A percentile compares a stretch with the other conserved stretches of the same genome.
These are phyloP conservation scores for Anneissia japonica DNA, from an alignment of 35 echinoderm and acorn worm species.

Conservation along the genomic window DNA sequence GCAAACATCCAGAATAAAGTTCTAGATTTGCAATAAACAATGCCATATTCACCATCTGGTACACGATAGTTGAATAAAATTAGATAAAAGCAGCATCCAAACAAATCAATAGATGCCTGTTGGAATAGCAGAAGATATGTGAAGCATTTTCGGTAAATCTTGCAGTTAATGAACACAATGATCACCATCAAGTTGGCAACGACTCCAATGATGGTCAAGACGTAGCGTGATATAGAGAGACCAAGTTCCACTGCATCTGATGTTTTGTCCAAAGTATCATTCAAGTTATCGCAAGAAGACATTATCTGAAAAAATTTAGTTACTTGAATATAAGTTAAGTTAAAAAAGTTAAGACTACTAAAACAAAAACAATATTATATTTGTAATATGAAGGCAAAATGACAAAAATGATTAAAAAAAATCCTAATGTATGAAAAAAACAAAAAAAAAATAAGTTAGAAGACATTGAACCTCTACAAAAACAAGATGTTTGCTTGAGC, in stretches of 20 bases:
- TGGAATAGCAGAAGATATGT: neutral
- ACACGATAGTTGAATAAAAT: neutral
- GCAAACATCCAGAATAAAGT: neutral
- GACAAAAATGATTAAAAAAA: no score
- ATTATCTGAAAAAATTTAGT: no score
- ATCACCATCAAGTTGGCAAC: neutral
- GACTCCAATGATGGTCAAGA: neutral
- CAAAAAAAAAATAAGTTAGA: no score
- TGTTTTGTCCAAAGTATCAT: neutral
- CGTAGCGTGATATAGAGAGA: neutral
- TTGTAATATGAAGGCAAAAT: no score
- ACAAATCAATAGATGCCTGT: neutral
- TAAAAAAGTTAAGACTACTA: no score
- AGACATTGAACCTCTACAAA: no score
- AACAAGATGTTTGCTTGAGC: no score
- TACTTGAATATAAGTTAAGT: no score
- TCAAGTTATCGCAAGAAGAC: neutral
- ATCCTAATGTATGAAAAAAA: no score
- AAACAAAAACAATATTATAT: no score
- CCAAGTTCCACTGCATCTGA: neutral
- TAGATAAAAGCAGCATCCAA: neutral
- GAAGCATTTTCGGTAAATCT: neutral
- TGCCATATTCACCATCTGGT: neutral
- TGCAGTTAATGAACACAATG: neutral
- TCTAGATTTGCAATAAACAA: neutral